Evolutionary conservation across 2,113 vertebrate species (phyloP).

Genomic region (Peromyscus leucopus): DNA sequence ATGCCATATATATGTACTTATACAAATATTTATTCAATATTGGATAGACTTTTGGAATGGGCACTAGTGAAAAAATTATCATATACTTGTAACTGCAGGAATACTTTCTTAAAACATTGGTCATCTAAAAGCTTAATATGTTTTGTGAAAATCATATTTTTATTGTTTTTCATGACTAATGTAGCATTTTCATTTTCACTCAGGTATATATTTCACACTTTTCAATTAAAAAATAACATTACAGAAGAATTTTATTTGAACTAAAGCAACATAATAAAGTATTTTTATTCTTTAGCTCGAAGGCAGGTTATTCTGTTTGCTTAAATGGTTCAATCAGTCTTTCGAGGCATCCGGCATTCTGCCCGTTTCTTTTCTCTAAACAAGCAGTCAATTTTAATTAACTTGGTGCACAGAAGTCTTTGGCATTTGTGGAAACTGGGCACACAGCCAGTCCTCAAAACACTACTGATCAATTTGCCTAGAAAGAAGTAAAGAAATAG

Average conservation of each 20-base stretch:
- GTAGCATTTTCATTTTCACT: constrained; percentile 75
- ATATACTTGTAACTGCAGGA: neutral
- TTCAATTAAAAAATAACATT: constrained; percentile 78
- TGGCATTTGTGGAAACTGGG: constrained; percentile 87
- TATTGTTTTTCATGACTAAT: neutral
- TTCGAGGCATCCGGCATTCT: constrained; percentile 83
- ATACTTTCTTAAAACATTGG: neutral
- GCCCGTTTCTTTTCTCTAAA: constrained; percentile 85
- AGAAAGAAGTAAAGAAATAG: constrained; percentile 84
- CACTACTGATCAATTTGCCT: constrained; percentile 85
- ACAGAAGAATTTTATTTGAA: constrained; percentile 67
- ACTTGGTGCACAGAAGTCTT: constrained; percentile 84
- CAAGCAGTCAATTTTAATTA: constrained; percentile 92
- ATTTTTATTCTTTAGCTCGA: constrained; percentile 80
- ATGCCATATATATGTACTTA: neutral
- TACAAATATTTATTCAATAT: neutral
- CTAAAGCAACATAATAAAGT: constrained; percentile 73
- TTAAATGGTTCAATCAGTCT: constrained; percentile 83
- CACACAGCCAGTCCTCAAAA: constrained; percentile 86
- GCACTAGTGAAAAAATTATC: neutral
- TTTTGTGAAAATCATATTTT: constrained; percentile 44
- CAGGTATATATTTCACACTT: constrained; percentile 58
- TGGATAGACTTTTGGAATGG: neutral
- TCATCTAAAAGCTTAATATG: neutral
- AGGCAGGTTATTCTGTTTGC: constrained; percentile 82